Conservation (phyloP, 1,140 invertebrate genomes). For the Arctopsyche grandis region DNA sequence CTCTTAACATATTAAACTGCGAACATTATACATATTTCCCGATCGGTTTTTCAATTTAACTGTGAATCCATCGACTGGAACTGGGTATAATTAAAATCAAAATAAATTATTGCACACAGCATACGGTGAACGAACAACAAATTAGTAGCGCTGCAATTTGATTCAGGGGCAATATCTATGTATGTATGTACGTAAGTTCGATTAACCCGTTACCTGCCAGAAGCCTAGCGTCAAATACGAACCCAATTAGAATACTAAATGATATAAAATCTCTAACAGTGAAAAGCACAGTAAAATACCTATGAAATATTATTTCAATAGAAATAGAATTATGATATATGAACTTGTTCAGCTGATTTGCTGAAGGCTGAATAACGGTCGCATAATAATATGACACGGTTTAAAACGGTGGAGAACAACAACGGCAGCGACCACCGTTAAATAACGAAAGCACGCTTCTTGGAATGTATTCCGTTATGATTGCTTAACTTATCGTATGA, state of each 20-base stretch:
- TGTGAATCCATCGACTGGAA: background rate
- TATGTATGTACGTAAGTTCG: background rate
- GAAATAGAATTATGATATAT: background rate
- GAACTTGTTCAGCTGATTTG: background rate
- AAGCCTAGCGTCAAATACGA: background rate
- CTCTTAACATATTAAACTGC: no score
- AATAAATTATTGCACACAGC: background rate
- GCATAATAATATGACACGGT: slow-evolving; percentile 3
- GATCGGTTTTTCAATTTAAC: background rate
- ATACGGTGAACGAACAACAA: background rate
- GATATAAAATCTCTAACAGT: no score
- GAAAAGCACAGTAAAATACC: no score
- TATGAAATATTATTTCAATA: no score
- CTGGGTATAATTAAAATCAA: background rate
- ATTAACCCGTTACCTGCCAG: slow-evolving; percentile 8
- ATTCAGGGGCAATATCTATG: background rate
- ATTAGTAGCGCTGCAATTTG: slow-evolving; percentile 2
- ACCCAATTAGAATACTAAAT: background rate
- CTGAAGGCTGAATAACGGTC: slow-evolving; percentile 2
- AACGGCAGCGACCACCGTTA: slow-evolving; percentile 21
- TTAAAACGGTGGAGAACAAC: slow-evolving; percentile 21
- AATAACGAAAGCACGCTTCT: slow-evolving; percentile 27
- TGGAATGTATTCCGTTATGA: slow-evolving; percentile 37
- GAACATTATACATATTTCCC: no score
- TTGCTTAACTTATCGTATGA: slow-evolving; percentile 9